Evolutionary conservation across 2,888 invertebrate species (phyloP), one percentile per base, ranked within the genome.

Genomic region (Chaetoderma sp.): DNA sequence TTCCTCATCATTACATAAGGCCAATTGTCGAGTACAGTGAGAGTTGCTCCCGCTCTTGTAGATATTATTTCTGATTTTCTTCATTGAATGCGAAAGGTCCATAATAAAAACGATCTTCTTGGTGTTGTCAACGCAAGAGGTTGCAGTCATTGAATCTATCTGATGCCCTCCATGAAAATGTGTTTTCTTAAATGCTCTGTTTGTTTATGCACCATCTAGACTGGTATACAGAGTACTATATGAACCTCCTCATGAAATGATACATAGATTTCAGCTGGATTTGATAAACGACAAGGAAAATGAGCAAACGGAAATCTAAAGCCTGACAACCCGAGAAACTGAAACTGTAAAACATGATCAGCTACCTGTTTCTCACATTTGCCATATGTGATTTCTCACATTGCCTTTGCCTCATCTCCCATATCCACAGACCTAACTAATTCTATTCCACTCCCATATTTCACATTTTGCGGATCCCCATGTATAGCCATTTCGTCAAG

Each of bases 271-370:
- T 67, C 62, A 28, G 65, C 47, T n/a, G 59, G 63, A 18, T 61
- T 59, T 13, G 63, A 25, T 27, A 50, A 66, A 60, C 10, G 56
- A 16, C 70, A 67, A 32, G 70, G 58, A 42, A 65, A 71, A 32
- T 69, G 70, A 1, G 65, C 67, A 16, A 72, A 52, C 27, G 71
- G 71, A 56, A 71, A 73, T 27, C 66, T 23, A 50, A 69, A 73
- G 2, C 73, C 73, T n/a, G 57, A 62, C n/a, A 60, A 65, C 1
- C 69, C 71, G 57, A 69, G 27, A 33, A 16, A 71, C 2, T n/a
- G n/a, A n/a, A n/a, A n/a, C n/a, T n/a, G n/a, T n/a, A n/a, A n/a
- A n/a, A n/a, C n/a, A n/a, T n/a, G n/a, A n/a, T n/a, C n/a, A n/a
- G n/a, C n/a, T n/a, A n/a, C n/a, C n/a, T n/a, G n/a, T n/a, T n/a